phyloP scores from a whole-genome alignment of 2,888 invertebrate genomes.

The Pseudolycoriella hygida region DNA sequence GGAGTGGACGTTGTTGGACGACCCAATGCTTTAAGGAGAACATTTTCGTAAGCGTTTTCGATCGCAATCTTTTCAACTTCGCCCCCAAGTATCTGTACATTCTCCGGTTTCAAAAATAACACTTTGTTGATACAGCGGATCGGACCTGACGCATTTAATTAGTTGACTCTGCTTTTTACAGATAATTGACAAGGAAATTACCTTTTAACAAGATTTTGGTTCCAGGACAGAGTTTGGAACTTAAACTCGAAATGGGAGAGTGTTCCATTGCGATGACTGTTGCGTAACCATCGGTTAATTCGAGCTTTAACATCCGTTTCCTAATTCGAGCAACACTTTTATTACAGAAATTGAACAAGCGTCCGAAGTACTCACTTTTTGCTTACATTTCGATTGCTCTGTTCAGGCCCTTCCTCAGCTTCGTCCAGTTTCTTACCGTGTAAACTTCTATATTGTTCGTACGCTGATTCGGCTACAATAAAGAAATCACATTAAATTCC shows the following conservation, averaged over 20 bases:
- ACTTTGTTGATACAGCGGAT: constrained; percentile 39
- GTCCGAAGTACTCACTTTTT: background rate
- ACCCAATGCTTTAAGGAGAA: constrained; percentile 32
- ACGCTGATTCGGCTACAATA: constrained; percentile 9
- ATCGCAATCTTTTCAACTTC: constrained; percentile 37
- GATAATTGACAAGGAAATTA: background rate
- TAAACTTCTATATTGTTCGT: constrained; percentile 9
- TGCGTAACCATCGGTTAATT: constrained; percentile 43
- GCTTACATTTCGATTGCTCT: constrained; percentile 1
- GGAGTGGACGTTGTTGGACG: constrained; percentile 27
- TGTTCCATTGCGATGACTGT: constrained; percentile 42
- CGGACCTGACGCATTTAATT: constrained; percentile 25
- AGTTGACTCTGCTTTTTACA: background rate
- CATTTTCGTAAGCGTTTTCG: constrained; percentile 35
- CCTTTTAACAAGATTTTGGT: constrained; percentile 32
- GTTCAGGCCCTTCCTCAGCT: constrained; percentile 2
- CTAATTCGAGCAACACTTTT: constrained; percentile 10
- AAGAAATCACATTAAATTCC: background rate
- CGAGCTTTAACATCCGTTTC: constrained; percentile 38
- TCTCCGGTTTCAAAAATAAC: constrained; percentile 34
- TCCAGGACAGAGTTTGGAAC: constrained; percentile 30
- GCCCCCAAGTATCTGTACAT: constrained; percentile 39
- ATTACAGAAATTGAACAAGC: background rate
- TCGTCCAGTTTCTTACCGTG: constrained; percentile 9
- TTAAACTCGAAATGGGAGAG: constrained; percentile 26